phyloP scores from a whole-genome alignment of 2,888 invertebrate genomes.

The Synanthedon vespiformis region DNA sequence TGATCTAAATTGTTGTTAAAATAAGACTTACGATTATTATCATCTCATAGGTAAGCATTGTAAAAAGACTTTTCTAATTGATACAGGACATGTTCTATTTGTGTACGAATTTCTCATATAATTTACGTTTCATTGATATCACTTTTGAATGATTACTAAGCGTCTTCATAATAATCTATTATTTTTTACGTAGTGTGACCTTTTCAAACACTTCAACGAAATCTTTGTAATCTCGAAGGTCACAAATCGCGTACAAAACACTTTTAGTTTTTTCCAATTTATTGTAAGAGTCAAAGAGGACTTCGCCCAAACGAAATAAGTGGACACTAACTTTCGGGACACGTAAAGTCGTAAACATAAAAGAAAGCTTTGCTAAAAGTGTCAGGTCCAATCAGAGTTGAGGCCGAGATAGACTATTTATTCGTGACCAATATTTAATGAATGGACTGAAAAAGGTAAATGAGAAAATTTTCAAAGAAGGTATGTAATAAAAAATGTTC shows the following conservation, averaged over 20 bases:
- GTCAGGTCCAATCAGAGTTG: slow-evolving; percentile 28
- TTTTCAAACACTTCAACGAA: too few relatives aligned
- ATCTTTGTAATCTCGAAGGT: neutral
- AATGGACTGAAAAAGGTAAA: neutral
- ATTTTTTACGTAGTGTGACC: too few relatives aligned
- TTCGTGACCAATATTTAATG: slow-evolving; percentile 13
- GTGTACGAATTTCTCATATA: too few relatives aligned
- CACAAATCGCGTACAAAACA: neutral
- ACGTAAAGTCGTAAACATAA: slow-evolving; percentile 46
- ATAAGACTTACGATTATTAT: too few relatives aligned
- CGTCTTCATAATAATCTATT: too few relatives aligned
- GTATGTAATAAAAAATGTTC: too few relatives aligned
- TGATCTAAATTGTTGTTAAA: too few relatives aligned
- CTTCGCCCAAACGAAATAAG: slow-evolving; percentile 4
- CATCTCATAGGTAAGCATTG: too few relatives aligned
- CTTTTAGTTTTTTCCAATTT: slow-evolving; percentile 2
- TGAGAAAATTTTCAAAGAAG: neutral
- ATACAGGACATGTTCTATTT: too few relatives aligned
- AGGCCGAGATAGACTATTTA: slow-evolving; percentile 21
- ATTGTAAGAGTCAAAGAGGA: slow-evolving; percentile 10
- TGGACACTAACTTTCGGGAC: slow-evolving; percentile 27
- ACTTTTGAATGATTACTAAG: too few relatives aligned
- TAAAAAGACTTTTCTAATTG: too few relatives aligned
- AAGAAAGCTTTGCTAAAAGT: slow-evolving; percentile 36
- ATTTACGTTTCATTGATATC: too few relatives aligned